These are phyloP conservation scores for Silurus lanzhouensis DNA, from an alignment of 2,797 vertebrate species.

Conservation along the genomic window DNA sequence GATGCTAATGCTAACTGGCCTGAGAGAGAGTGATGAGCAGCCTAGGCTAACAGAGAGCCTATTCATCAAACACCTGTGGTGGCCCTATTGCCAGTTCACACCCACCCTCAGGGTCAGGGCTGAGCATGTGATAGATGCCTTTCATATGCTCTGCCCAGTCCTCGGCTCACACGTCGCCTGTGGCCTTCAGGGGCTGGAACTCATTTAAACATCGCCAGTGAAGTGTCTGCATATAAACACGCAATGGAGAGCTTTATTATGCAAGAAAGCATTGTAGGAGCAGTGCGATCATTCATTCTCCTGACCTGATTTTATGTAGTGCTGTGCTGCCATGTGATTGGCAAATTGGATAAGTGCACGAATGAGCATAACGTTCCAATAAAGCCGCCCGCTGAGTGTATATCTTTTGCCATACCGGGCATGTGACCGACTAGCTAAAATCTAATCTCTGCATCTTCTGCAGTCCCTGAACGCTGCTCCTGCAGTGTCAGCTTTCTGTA, in stretches of 20 bases:
- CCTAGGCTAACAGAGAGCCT: slow-evolving; percentile 51
- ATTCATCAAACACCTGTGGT: slow-evolving; percentile 60
- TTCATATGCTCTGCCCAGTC: slow-evolving; percentile 51
- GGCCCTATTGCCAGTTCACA: slow-evolving; percentile 50
- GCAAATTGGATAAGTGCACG: neutral
- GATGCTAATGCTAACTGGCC: slow-evolving; percentile 55
- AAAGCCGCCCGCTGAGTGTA: neutral
- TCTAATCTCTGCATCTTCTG: slow-evolving; percentile 39
- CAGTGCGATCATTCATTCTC: neutral
- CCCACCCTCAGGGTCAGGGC: slow-evolving; percentile 43
- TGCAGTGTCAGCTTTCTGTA: slow-evolving; percentile 56
- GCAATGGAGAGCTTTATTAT: slow-evolving; percentile 7
- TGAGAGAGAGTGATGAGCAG: slow-evolving; percentile 55
- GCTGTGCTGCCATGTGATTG: neutral
- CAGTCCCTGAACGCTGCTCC: slow-evolving; percentile 26
- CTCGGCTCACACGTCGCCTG: slow-evolving; percentile 38
- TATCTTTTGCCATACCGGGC: neutral
- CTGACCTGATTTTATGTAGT: neutral
- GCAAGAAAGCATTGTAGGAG: neutral
- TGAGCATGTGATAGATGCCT: slow-evolving; percentile 54
- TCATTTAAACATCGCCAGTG: slow-evolving; percentile 23
- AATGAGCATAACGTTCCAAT: neutral
- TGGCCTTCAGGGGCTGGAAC: slow-evolving; percentile 28
- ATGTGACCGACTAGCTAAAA: slow-evolving; percentile 23
- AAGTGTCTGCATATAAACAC: slow-evolving; percentile 32